These are phyloP conservation scores for Acanthopagrus latus DNA, from an alignment of 2,797 vertebrate genomes.

Conservation along the genomic window DNA sequence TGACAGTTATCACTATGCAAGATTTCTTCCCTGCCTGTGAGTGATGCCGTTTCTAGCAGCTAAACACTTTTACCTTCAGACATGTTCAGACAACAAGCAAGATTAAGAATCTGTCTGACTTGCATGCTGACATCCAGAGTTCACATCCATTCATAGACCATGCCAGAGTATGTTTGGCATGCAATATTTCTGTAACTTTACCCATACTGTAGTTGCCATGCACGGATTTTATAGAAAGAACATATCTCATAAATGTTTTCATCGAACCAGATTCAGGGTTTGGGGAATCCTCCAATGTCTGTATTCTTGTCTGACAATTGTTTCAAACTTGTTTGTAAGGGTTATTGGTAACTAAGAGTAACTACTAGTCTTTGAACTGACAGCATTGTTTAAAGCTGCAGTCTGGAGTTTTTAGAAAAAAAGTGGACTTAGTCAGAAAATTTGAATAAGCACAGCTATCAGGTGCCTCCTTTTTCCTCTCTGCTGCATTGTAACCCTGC, in stretches of 20 bases:
- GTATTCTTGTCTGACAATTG: not conserved
- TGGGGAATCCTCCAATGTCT: not conserved
- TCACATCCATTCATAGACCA: not conserved
- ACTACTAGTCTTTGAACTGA: not conserved
- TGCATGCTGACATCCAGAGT: not conserved
- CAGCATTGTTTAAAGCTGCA: no score
- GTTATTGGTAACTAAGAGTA: not conserved
- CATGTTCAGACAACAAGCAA: not conserved
- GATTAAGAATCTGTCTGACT: not conserved
- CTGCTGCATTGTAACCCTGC: no score
- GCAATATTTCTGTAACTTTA: not conserved
- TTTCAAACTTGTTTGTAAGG: not conserved
- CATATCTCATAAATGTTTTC: not conserved
- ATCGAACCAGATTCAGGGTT: not conserved
- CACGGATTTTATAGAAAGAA: not conserved
- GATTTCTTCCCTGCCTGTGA: not conserved
- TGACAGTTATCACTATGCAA: no score
- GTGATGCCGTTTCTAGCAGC: not conserved
- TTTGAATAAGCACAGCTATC: no score
- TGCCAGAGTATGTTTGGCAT: not conserved
- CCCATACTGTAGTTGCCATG: not conserved
- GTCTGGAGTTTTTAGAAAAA: no score
- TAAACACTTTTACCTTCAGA: not conserved
- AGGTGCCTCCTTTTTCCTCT: no score
- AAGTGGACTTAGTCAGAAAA: no score